These are phyloP conservation scores for Blennius ocellaris DNA, from an alignment of 2,113 vertebrate genomes.

Conservation along the genomic window DNA sequence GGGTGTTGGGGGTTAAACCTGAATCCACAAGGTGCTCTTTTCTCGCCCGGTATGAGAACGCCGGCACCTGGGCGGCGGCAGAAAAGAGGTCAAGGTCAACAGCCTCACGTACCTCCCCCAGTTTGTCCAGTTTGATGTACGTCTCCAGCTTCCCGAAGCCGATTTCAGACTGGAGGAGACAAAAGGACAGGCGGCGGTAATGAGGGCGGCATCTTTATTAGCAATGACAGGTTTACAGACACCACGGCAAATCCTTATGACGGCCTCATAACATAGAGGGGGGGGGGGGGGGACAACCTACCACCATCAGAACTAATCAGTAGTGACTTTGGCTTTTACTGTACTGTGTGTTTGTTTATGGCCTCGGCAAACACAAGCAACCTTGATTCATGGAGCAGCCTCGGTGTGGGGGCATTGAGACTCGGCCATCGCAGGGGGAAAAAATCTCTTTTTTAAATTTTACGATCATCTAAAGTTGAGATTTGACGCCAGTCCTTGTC, in stretches of 20 bases:
- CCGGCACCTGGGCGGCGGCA: slow-evolving; percentile 30
- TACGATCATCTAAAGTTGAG: neutral
- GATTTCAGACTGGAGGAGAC: slow-evolving; percentile 90
- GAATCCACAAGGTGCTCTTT: neutral
- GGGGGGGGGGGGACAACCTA: slow-evolving; percentile 30
- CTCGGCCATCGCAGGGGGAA: neutral
- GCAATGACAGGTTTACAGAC: slow-evolving; percentile 57
- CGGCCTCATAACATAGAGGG: slow-evolving; percentile 32
- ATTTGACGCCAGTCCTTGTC: neutral
- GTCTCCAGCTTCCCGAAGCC: slow-evolving; percentile 98
- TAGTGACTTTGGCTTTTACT: slow-evolving; percentile 62
- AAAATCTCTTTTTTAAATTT: neutral
- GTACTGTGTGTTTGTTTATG: slow-evolving; percentile 29
- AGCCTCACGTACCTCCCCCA: slow-evolving; percentile 90
- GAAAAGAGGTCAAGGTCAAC: slow-evolving; percentile 10
- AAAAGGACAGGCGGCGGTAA: slow-evolving; percentile 58
- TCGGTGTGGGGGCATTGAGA: neutral
- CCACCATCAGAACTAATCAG: slow-evolving; percentile 49
- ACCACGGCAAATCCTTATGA: slow-evolving; percentile 54
- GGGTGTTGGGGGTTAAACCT: slow-evolving; percentile 3
- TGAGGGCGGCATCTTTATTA: slow-evolving; percentile 43
- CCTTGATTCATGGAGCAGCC: slow-evolving; percentile 1
- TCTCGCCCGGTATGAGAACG: slow-evolving; percentile 25
- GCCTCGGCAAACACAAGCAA: neutral
- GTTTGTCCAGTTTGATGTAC: slow-evolving; percentile 97